These are phyloP conservation scores for Drosophila lutescens DNA, from an alignment of 2,888 invertebrate species.

Conservation along the genomic window DNA sequence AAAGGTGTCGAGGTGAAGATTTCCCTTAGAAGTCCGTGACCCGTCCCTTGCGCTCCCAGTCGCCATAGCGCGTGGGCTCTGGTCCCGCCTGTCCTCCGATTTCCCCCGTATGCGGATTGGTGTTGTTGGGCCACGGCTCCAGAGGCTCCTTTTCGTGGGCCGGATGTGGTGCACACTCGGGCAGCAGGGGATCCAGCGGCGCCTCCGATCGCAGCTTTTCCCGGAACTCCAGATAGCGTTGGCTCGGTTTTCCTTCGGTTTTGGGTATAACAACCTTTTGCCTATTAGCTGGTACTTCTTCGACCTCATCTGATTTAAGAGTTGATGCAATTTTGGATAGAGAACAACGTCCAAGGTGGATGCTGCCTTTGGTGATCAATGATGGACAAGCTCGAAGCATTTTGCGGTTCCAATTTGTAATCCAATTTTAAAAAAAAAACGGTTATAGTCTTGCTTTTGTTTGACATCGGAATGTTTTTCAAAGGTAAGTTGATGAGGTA, in stretches of 20 bases:
- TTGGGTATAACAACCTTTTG: background rate
- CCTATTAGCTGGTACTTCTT: background rate
- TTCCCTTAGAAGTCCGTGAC: constrained; percentile 94
- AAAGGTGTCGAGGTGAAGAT: constrained; percentile 20
- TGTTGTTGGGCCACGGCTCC: constrained; percentile 92
- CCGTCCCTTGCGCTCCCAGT: constrained; percentile 99
- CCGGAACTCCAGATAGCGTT: constrained; percentile 88
- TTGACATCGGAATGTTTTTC: too few relatives aligned
- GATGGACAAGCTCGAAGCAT: constrained; percentile 1
- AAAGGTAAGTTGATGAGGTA: too few relatives aligned
- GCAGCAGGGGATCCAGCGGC: constrained; percentile 88
- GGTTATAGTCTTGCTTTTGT: too few relatives aligned
- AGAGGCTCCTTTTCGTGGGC: constrained; percentile 92
- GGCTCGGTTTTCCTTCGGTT: constrained; percentile 79
- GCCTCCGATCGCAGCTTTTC: constrained; percentile 89
- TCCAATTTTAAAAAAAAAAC: background rate
- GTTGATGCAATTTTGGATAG: background rate
- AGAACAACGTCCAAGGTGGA: background rate
- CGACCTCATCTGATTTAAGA: constrained; percentile 1
- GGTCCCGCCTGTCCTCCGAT: constrained; percentile 97
- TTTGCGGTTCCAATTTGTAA: background rate
- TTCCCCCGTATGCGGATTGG: constrained; percentile 96
- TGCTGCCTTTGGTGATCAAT: background rate
- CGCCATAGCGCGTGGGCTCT: constrained; percentile 99
- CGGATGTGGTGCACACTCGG: constrained; percentile 89